Conservation (phyloP, 2,888 invertebrate species). For the Xanthia togata region DNA sequence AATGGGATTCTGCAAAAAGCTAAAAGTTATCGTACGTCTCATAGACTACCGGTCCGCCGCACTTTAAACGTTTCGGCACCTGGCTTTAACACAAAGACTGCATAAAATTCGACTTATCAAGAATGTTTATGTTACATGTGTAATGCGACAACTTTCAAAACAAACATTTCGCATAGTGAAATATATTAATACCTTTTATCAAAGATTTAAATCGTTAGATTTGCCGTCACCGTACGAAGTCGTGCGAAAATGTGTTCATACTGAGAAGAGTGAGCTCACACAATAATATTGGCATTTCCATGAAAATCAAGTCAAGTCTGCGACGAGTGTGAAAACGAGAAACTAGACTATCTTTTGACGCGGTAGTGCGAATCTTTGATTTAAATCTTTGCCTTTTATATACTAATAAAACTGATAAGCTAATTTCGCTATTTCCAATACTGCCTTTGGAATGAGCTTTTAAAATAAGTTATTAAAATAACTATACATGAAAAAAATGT, state of each 20-base stretch:
- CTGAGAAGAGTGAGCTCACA: background rate
- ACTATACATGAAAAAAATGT: background rate
- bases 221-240: background rate
- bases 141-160: background rate
- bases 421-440: conserved; percentile 19
- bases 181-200: background rate
- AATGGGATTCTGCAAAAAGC: background rate
- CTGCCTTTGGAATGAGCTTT: conserved; percentile 32
- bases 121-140: conserved; percentile 1
- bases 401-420: background rate
- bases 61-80: background rate
- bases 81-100: background rate
- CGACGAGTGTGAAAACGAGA: background rate
- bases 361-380: background rate
- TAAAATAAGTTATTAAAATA: background rate
- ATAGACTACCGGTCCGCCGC: background rate
- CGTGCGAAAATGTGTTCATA: background rate
- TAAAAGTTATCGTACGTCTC: background rate
- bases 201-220: background rate
- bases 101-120: background rate
- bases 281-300: background rate
- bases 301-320: background rate
- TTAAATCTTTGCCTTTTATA: background rate
- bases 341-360: background rate
- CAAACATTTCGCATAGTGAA: background rate